phyloP scores from a whole-genome alignment of 92 coral and sea anemone species.

The Epizoanthus rinbou region DNA sequence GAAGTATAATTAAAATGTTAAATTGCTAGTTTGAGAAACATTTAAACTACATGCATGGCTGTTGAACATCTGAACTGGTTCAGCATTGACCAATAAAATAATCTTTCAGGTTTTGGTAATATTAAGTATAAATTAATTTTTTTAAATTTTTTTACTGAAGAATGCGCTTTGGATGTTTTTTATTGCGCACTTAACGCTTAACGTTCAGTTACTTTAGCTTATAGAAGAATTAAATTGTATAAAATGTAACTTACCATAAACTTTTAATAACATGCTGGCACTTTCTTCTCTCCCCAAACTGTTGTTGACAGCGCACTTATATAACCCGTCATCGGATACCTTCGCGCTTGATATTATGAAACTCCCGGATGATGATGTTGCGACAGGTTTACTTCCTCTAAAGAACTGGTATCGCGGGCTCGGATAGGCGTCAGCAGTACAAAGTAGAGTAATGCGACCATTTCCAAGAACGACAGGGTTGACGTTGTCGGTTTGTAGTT shows the following conservation, averaged over 20 bases:
- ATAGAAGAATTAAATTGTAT: too few species aligned
- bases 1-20: too few species aligned
- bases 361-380: conserved; percentile 49
- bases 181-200: too few species aligned
- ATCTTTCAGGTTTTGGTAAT: too few species aligned
- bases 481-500: conserved; percentile 50
- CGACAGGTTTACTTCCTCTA: conserved; percentile 44
- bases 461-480: conserved; percentile 72
- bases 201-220: too few species aligned
- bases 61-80: too few species aligned
- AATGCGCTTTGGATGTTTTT: too few species aligned
- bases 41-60: too few species aligned
- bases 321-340: conserved; percentile 62
- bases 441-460: conserved; percentile 63
- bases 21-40: too few species aligned
- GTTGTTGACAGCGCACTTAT: conserved; percentile 59
- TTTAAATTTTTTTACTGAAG: too few species aligned
- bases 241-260: conserved; percentile 58
- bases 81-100: too few species aligned
- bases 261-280: conserved; percentile 44
- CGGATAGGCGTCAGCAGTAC: conserved; percentile 71
- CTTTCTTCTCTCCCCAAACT: conserved; percentile 61
- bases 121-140: too few species aligned
- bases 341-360: conserved; percentile 62
- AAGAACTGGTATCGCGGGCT: conserved; percentile 67